These are phyloP conservation scores for Tipula confusa DNA, from an alignment of 2,888 invertebrate genomes.

Conservation along the genomic window DNA sequence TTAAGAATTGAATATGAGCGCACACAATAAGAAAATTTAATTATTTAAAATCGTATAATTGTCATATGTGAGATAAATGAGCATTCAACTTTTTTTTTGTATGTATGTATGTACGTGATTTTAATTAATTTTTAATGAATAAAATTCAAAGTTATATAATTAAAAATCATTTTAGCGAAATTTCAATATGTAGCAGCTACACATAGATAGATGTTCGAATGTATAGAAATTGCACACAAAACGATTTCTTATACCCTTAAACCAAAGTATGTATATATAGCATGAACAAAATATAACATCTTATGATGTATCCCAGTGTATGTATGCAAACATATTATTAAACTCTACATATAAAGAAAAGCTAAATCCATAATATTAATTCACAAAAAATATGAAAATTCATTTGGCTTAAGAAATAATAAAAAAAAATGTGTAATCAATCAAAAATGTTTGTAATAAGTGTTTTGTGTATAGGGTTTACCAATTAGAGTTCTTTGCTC, in stretches of 20 bases:
- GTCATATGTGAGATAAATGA: neutral
- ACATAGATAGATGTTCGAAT: neutral
- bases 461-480: no score
- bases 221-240: neutral
- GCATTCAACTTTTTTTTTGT: neutral
- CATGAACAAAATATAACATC: neutral
- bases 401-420: neutral
- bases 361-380: neutral
- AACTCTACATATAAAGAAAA: neutral
- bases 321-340: neutral
- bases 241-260: neutral
- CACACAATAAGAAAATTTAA: neutral
- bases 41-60: neutral
- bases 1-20: neutral
- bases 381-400: slow-evolving; percentile 3
- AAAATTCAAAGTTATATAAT: neutral
- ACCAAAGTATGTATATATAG: neutral
- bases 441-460: neutral
- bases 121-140: neutral
- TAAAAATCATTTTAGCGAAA: neutral
- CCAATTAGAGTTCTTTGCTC: no score
- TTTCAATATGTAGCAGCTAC: neutral
- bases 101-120: neutral
- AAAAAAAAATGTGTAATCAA: neutral
- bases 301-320: neutral